Conservation (phyloP, 1,140 invertebrate genomes). For the Hormaphis cornu region DNA sequence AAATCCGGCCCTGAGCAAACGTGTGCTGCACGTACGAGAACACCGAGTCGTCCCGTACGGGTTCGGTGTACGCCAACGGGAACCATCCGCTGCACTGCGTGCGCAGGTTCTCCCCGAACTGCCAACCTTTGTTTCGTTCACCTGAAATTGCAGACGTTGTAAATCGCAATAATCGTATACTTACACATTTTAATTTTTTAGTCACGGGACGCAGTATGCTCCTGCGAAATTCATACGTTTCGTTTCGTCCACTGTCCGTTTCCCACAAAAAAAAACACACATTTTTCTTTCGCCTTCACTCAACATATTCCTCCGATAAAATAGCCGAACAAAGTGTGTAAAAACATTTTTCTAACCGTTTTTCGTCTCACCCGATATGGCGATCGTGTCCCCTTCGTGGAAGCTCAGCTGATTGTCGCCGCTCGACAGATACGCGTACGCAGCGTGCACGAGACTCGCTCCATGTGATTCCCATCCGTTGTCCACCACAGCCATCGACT, state of each 20-base stretch:
- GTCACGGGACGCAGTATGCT: too few species aligned
- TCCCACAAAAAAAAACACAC: too few species aligned
- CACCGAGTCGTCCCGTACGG: constrained; percentile 49
- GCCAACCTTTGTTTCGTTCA: constrained; percentile 87
- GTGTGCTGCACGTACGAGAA: constrained; percentile 50
- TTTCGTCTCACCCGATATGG: constrained; percentile 62
- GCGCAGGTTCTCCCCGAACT: constrained; percentile 84
- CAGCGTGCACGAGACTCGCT: constrained; percentile 62
- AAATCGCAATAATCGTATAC: too few species aligned
- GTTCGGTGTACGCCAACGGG: constrained; percentile 83
- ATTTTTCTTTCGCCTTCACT: too few species aligned
- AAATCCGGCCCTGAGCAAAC: too few species aligned
- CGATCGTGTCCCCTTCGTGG: constrained; percentile 79
- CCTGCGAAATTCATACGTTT: too few species aligned
- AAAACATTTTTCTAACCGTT: neutral
- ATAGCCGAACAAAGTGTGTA: neutral
- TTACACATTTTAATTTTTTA: too few species aligned
- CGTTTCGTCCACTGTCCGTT: too few species aligned
- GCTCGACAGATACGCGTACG: constrained; percentile 81
- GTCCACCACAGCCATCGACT: constrained; percentile 59
- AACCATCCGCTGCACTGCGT: constrained; percentile 89
- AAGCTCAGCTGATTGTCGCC: constrained; percentile 88
- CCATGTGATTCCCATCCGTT: constrained; percentile 44
- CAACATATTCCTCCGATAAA: too few species aligned
- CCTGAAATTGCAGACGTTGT: constrained; percentile 42